phyloP scores from a whole-genome alignment of 2,888 invertebrate genomes.

The Aphidoletes aphidimyza region DNA sequence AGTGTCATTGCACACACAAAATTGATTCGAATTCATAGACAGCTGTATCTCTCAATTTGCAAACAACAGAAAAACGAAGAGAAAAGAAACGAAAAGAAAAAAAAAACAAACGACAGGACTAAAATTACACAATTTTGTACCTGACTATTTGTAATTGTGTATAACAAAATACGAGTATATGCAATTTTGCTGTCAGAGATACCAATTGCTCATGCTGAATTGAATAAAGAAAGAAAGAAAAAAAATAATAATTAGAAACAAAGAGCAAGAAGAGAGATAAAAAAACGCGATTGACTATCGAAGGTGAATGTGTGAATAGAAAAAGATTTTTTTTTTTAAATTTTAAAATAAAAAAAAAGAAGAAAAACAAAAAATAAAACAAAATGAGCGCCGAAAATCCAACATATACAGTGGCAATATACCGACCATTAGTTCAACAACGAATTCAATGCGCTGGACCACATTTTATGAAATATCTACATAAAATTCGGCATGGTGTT shows the following conservation, averaged over 20 bases:
- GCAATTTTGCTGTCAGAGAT: neutral
- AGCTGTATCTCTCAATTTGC: constrained; percentile 17
- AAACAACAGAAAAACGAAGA: neutral
- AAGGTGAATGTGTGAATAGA: too few species aligned
- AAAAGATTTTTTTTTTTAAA: too few species aligned
- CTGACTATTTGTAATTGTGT: neutral
- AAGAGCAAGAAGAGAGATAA: neutral
- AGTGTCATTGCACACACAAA: constrained; percentile 50
- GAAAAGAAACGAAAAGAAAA: neutral
- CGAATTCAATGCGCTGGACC: constrained; percentile 57
- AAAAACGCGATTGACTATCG: neutral
- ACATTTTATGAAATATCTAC: constrained; percentile 56
- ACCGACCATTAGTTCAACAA: constrained; percentile 55
- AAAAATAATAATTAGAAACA: neutral
- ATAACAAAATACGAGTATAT: neutral
- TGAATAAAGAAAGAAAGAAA: too few species aligned
- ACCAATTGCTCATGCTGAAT: too few species aligned
- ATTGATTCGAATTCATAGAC: constrained; percentile 23
- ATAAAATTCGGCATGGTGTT: constrained; percentile 55
- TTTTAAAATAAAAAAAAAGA: neutral
- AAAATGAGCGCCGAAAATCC: constrained; percentile 49
- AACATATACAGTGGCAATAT: constrained; percentile 55
- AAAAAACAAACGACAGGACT: neutral
- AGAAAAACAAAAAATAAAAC: neutral
- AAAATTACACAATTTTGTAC: constrained; percentile 37